Evolutionary conservation across 2,888 invertebrate species (phyloP).

Genomic region (Cataglyphis livida): DNA sequence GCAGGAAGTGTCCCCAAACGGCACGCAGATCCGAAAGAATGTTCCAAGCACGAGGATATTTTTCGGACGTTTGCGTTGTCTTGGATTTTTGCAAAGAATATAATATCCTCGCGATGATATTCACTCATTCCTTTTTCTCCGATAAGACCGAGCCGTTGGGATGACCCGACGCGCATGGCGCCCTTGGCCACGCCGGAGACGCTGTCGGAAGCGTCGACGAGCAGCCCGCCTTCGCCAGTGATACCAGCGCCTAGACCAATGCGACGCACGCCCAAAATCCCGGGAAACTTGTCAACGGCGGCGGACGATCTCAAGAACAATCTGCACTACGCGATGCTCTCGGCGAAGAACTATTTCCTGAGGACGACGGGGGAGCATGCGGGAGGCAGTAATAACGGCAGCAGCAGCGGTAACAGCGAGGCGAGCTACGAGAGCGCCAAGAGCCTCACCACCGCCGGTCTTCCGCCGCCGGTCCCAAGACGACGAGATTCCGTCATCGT

Average conservation of each 20-base stretch:
- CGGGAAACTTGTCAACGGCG: slow-evolving; percentile 89
- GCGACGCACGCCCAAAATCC: slow-evolving; percentile 89
- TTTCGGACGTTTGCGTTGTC: background rate
- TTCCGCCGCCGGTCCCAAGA: slow-evolving; percentile 84
- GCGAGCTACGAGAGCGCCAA: slow-evolving; percentile 83
- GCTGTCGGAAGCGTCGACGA: slow-evolving; percentile 93
- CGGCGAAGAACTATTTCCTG: slow-evolving; percentile 82
- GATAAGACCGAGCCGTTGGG: slow-evolving; percentile 75
- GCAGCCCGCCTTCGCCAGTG: slow-evolving; percentile 91
- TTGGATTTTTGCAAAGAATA: background rate
- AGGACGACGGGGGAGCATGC: slow-evolving; percentile 72
- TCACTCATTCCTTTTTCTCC: background rate
- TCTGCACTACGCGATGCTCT: slow-evolving; percentile 84
- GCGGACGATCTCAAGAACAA: slow-evolving; percentile 89
- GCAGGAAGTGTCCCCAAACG: slow-evolving; percentile 45
- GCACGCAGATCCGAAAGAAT: background rate
- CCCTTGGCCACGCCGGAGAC: slow-evolving; percentile 94
- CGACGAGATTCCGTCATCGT: slow-evolving; percentile 80
- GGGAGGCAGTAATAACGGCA: slow-evolving; percentile 82
- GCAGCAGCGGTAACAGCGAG: slow-evolving; percentile 83
- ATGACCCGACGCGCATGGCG: slow-evolving; percentile 87
- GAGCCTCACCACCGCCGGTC: slow-evolving; percentile 76
- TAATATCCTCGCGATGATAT: background rate
- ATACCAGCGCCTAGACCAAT: slow-evolving; percentile 88
- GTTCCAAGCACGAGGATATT: background rate